Evolutionary conservation across 1,140 invertebrate species (phyloP).

Genomic region (Drosophila virilis): DNA sequence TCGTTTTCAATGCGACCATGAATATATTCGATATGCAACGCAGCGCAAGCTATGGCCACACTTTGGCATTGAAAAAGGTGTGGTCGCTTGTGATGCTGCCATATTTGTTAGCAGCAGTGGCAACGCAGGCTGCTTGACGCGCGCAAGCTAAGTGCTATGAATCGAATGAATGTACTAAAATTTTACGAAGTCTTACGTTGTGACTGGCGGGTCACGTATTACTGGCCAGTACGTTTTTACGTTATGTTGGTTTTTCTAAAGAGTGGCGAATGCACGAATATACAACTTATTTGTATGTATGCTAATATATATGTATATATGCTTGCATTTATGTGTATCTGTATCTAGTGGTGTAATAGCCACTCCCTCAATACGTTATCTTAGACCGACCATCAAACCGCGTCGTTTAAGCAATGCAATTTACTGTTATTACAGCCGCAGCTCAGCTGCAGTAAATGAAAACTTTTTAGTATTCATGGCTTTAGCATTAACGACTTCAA

Average conservation of each 20-base stretch:
- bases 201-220: not conserved
- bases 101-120: not conserved
- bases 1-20: not conserved
- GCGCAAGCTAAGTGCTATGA: conserved; percentile 17
- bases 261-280: not conserved
- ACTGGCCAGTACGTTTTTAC: not conserved
- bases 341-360: too few relatives aligned
- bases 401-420: conserved; percentile 14
- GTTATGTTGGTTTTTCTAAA: not conserved
- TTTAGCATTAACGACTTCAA: conserved; percentile 75
- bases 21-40: conserved; percentile 1
- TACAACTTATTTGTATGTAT: not conserved
- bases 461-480: conserved; percentile 80
- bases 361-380: too few relatives aligned
- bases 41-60: conserved; percentile 5
- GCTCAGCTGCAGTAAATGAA: conserved; percentile 62
- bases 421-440: conserved; percentile 37
- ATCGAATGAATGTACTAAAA: conserved; percentile 28
- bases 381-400: not conserved
- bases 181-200: conserved; percentile 17
- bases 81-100: not conserved
- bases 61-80: not conserved
- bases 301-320: not conserved
- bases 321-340: not conserved
- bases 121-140: not conserved